Conservation (phyloP, 37 sponge, comb jelly and placozoan species). For the Cladorhizidae sp. region DNA sequence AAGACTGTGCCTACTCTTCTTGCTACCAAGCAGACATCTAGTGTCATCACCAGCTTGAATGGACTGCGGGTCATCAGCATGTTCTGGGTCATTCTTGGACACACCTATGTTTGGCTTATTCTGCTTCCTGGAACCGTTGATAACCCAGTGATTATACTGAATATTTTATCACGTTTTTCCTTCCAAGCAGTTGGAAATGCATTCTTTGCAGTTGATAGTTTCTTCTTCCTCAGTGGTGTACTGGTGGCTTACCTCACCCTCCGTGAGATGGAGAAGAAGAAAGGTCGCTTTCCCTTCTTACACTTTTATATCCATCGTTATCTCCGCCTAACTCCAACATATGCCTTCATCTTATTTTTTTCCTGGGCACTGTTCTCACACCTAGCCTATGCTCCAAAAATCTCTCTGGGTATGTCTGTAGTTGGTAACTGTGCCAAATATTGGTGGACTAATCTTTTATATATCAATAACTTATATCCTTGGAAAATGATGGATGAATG, state of each 20-base stretch:
- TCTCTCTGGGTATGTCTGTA: neutral
- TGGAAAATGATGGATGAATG: conserved; percentile 51
- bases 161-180: conserved; percentile 25
- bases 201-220: conserved; percentile 75
- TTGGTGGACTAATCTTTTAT: conserved; percentile 93
- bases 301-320: conserved; percentile 77
- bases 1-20: conserved; percentile 53
- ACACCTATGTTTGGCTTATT: conserved; percentile 29
- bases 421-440: conserved; percentile 24
- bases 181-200: conserved; percentile 59
- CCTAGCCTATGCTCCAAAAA: neutral
- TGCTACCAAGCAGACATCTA: conserved; percentile 55
- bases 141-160: conserved; percentile 4
- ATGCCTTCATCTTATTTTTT: conserved; percentile 68
- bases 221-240: conserved; percentile 83
- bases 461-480: conserved; percentile 92
- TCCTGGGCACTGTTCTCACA: conserved; percentile 39
- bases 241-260: conserved; percentile 76
- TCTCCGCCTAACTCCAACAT: conserved; percentile 76
- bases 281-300: conserved; percentile 66
- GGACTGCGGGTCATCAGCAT: conserved; percentile 85
- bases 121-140: neutral
- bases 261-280: conserved; percentile 54
- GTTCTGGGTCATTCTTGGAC: conserved; percentile 85
- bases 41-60: conserved; percentile 70